A percentile compares a stretch with the other conserved stretches of the same genome.
Evolutionary conservation across 2,888 invertebrate genomes (phyloP).

Genomic region (Apotomis capreana): DNA sequence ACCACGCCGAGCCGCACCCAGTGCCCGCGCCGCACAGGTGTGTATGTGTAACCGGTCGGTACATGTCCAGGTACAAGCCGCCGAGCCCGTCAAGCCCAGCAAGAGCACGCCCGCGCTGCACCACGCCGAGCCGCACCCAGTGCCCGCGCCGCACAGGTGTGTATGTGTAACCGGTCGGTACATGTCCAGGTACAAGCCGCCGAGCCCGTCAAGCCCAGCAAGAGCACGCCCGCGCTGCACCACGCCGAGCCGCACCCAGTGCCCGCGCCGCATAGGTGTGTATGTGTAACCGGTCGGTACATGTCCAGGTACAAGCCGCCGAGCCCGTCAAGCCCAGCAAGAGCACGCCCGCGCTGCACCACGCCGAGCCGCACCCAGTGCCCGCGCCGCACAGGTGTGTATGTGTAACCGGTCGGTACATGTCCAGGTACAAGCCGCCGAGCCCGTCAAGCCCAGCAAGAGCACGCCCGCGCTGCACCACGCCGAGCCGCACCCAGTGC

Average conservation of each 20-base stretch:
- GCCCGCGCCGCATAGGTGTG: no score
- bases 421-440: conserved; percentile 66
- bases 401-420: no score
- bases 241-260: conserved; percentile 12
- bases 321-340: conserved; percentile 83
- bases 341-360: conserved; percentile 91
- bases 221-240: conserved; percentile 92
- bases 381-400: no score
- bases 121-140: conserved; percentile 42
- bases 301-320: conserved; percentile 63
- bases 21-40: no score
- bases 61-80: conserved; percentile 58
- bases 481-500: no score
- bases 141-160: no score
- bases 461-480: conserved; percentile 90
- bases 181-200: conserved; percentile 62
- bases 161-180: no score
- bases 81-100: conserved; percentile 79
- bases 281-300: no score
- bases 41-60: no score
- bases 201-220: conserved; percentile 80
- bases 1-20: conserved; percentile 55
- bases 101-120: conserved; percentile 92
- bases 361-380: conserved; percentile 1
- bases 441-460: conserved; percentile 82